phyloP scores from a whole-genome alignment of 2,888 invertebrate genomes.

The Druceiella hillmani region DNA sequence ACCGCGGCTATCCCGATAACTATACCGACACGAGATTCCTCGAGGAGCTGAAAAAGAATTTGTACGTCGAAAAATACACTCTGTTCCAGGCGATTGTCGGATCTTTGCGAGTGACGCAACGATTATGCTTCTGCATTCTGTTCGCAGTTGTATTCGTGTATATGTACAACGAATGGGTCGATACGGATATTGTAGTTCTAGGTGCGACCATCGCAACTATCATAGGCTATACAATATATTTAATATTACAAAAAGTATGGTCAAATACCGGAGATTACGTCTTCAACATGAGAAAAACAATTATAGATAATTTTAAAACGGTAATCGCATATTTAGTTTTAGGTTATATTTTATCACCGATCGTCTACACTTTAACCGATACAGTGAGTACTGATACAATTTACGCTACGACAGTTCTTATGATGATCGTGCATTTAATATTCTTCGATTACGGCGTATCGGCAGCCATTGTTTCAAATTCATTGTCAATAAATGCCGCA shows the following conservation, averaged over 20 bases:
- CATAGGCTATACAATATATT: constrained; percentile 59
- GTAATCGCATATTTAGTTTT: constrained; percentile 77
- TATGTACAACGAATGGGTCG: constrained; percentile 62
- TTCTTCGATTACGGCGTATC: constrained; percentile 90
- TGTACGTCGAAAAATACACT: constrained; percentile 70
- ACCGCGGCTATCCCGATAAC: constrained; percentile 84
- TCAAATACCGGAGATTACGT: background rate
- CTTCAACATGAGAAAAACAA: constrained; percentile 29
- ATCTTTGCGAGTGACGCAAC: constrained; percentile 72
- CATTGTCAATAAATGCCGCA: constrained; percentile 90
- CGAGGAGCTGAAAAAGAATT: constrained; percentile 76
- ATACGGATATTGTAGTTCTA: constrained; percentile 59
- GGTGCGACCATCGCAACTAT: constrained; percentile 50
- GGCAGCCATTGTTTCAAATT: constrained; percentile 84
- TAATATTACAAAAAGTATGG: constrained; percentile 28
- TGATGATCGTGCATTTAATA: constrained; percentile 82
- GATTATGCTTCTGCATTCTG: constrained; percentile 70
- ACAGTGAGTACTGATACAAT: constrained; percentile 98
- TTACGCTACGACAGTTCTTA: constrained; percentile 84
- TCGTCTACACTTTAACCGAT: constrained; percentile 90
- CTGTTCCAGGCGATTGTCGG: constrained; percentile 65
- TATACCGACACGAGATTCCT: constrained; percentile 86
- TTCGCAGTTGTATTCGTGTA: constrained; percentile 69
- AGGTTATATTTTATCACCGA: constrained; percentile 85
- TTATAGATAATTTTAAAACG: constrained; percentile 64